Base-by-base conservation (phyloP, 2,797 vertebrate species). In the Melanotaenia maccullochi region DNA sequence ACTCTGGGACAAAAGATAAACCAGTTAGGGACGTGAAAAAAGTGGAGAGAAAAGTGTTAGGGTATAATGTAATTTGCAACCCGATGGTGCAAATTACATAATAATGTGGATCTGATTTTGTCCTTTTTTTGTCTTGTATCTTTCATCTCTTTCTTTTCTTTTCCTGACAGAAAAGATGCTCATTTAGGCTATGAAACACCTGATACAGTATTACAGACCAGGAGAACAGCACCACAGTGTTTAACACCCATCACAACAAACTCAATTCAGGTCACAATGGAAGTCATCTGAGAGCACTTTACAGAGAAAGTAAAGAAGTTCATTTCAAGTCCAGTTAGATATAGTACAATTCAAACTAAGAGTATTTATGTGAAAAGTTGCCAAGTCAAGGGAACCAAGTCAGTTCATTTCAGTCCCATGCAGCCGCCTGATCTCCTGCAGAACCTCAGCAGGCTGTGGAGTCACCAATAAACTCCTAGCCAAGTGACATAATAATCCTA, bases 51-150 rank as follows among this genome's bases (percentile, higher is more conserved):
- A 40, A 3, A 30, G 47, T 6, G 60, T 70, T 55, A 0, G 51
- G 32, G 49, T 49, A 16, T 9, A 2, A 8, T 52, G 44, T 5
- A 28, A 24, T 56, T 36, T 66, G 58, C 33, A n/a, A 58, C 49
- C 3, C 36, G 51, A 14, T 64, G 42, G 30, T 60, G 68, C 28
- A 47, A n/a, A 20, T 47, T 47, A 47, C 20, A 47, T 47, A 47
- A 47, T 47, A 18, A 44, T 20, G 42, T 44, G 18, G 32, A n/a
- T 36, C 35, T 47, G 47, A 75, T 30, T 61, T 63, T 38, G 9
- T 35, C 42, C 25, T 22, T 30, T 12, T 65, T 60, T 59, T 52
- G 9, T 55, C 12, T 40, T 12, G 24, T 2, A 18, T 4, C 25
- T 59, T 32, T 51, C 3, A 7, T 51, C n/a, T 71, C 13, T 25